A percentile compares a stretch with the other conserved stretches of the same genome.
phyloP scores from a whole-genome alignment of 2,113 vertebrate species.

The Phocoena sinus region DNA sequence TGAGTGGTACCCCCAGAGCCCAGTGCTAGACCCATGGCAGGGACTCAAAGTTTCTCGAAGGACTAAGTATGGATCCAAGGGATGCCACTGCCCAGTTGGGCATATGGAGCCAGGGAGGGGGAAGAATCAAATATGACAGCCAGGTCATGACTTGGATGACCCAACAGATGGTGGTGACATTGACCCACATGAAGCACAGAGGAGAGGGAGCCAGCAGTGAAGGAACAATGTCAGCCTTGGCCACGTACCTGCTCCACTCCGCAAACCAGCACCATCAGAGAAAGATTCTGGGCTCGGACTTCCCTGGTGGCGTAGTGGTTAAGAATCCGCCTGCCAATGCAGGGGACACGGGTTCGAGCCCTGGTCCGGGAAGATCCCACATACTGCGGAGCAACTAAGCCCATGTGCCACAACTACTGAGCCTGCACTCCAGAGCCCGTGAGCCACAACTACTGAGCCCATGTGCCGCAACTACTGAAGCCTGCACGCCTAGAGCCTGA shows the following conservation, averaged over 20 bases:
- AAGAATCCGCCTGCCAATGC: too few relatives aligned
- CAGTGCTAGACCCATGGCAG: neutral
- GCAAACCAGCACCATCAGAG: neutral
- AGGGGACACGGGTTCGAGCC: too few relatives aligned
- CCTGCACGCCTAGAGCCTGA: too few relatives aligned
- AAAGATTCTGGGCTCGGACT: neutral
- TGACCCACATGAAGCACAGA: neutral
- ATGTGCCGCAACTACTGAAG: too few relatives aligned
- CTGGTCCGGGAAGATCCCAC: too few relatives aligned
- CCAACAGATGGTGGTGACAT: neutral
- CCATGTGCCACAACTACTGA: too few relatives aligned
- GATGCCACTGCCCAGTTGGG: accelerated
- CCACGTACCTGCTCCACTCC: accelerated
- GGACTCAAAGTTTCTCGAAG: neutral
- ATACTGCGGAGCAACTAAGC: too few relatives aligned
- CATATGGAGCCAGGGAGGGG: neutral
- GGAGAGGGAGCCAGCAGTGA: neutral
- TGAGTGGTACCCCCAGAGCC: accelerated
- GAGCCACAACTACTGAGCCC: too few relatives aligned
- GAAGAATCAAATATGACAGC: accelerated
- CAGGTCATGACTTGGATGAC: accelerated
- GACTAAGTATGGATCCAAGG: neutral
- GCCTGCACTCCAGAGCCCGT: too few relatives aligned
- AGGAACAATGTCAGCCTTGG: accelerated
- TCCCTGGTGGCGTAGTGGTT: too few relatives aligned